Evolutionary conservation across 1,140 invertebrate species (phyloP), one percentile per base, ranked within the genome.

Genomic region (Helicoverpa armigera): DNA sequence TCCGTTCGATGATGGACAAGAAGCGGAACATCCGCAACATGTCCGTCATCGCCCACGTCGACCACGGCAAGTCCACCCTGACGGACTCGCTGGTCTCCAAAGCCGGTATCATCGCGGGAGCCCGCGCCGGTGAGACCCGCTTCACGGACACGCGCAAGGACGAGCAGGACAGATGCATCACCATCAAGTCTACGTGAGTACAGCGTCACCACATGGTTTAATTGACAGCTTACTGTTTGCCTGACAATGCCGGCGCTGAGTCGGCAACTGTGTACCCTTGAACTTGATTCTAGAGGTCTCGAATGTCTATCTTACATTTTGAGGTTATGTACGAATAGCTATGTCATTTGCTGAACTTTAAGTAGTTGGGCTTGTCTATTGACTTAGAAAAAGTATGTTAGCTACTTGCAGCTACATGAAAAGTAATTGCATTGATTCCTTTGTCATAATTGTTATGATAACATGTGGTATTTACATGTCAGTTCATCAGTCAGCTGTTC

Each of bases 41-140:
- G 99, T 99, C 99, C 94, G 99, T 99, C 95, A 99, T 99, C 95
- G 99, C 99, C 89, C 99, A 99, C 96, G 99, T 99, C 82, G 99
- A 99, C 96, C 99, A 99, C 95, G 99, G 99, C 93, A 99, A 99
- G 95, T 99, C 99, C 86, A 99, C 99, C 69, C 95, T 99, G 94
- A 99, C 99, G 61, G 99, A 99, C 96, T 99, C 99, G 72, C 96
- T 99, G 88, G 99, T 99, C 63, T 99, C 99, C 76, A 99, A 99
- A 96, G 99, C 99, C 91, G 99, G 99, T 96, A 99, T 99, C 94
- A 99, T 99, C 95, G 99, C 99, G 87, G 98, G 98, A 87, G 98
- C 99, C 53, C 99, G 99, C 91, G 99, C 99, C 90, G 99, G 99
- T 88, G 99, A 99, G 95, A 99, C 98, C 7, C 96, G 99, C 83